A percentile compares a stretch with the other conserved stretches of the same genome.
Conservation (phyloP, 2,888 invertebrate genomes). For the Lithodes maja region DNA sequence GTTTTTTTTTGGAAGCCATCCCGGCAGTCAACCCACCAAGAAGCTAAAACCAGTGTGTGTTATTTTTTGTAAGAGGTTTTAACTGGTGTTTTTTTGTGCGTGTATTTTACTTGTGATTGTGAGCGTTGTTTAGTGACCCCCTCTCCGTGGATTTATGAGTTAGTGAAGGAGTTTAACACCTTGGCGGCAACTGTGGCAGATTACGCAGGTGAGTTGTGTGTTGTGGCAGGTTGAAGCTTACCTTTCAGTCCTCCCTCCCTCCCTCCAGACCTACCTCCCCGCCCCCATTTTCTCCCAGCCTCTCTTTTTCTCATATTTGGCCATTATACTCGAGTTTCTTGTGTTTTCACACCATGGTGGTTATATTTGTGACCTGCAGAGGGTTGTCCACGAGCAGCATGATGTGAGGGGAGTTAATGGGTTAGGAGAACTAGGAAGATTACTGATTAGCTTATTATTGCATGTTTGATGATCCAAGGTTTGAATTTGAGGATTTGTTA, state of each 20-base stretch:
- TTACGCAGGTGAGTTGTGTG: slow-evolving; percentile 17
- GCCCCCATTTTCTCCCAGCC: not conserved
- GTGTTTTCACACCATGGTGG: no score
- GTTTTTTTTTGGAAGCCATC: not conserved
- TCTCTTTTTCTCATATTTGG: not conserved
- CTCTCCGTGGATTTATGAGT: not conserved
- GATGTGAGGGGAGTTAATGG: no score
- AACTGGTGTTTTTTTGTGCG: not conserved
- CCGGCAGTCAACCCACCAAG: not conserved
- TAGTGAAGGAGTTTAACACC: not conserved
- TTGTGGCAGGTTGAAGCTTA: not conserved
- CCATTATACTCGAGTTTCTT: not conserved
- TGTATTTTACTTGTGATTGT: not conserved
- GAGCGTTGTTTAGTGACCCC: not conserved
- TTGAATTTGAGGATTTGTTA: no score
- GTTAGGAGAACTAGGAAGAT: no score
- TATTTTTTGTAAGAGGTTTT: not conserved
- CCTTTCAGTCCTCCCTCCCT: not conserved
- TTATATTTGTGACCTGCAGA: no score
- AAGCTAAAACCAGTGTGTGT: not conserved
- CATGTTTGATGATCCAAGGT: no score
- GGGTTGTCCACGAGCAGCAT: no score
- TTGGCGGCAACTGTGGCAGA: not conserved
- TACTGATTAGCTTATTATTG: no score
- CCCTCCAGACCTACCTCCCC: not conserved